Evolutionary conservation across 1,140 invertebrate genomes (phyloP), one percentile per base, ranked within the genome.

Genomic region (Drosophila carrolli): DNA sequence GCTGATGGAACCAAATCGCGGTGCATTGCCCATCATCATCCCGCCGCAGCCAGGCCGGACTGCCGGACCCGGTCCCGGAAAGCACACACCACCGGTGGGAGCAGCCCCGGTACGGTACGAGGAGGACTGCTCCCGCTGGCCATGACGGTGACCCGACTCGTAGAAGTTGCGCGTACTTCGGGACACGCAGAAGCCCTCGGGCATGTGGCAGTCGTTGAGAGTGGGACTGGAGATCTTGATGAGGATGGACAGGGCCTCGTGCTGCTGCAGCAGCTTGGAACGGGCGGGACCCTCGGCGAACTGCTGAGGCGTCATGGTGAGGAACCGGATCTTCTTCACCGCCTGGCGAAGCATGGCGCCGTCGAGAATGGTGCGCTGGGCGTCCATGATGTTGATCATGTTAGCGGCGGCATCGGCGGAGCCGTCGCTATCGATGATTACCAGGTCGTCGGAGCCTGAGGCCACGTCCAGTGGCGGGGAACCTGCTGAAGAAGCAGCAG

Each of bases 241-340:
- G 0, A 97, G 93, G 48, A 97, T 95, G 1, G 95, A 94, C 76
- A 97, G 95, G n/a, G 95, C 95, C 91, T 97, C 96, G 11, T 96
- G 94, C 90, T 95, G 94, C 0, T 94, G 94, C 10, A 97, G 93
- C 2, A 97, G 91, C 32, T 94, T 93, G 1, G 96, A 96, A 16
- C 94, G 93, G 0, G 95, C 96, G 4, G 96, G 95, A 0, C 96
- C 96, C 77, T 95, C 95, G 1, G 96, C 96, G 92, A 97, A 97
- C 93, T 97, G 95, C 81, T 96, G 94, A 1, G 96, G 95, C 0
- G 94, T 95, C 72, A 97, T 92, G 0, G 96, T 96, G 0, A 97
- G 93, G 92, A 97, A 97, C 23, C 96, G 93, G 51, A 96, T 95
- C 91, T 96, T 95, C 58, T 93, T 94, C 4, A 96, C 91, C 0